phyloP scores from a whole-genome alignment of 1,140 invertebrate genomes.

The Sinella curviseta region DNA sequence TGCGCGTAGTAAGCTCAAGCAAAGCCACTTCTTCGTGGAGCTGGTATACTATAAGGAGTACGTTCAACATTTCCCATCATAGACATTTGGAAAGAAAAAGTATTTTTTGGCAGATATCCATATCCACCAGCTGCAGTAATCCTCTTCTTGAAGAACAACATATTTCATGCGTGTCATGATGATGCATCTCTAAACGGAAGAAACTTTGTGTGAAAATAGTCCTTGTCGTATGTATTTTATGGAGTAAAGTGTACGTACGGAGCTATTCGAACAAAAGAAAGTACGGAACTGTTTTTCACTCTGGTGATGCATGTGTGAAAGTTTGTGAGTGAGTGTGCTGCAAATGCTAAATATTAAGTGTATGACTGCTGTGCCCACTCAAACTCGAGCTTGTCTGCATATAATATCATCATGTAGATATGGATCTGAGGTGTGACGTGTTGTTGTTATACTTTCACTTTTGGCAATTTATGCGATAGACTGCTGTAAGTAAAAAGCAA shows the following conservation, averaged over 20 bases:
- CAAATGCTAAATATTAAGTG: background rate
- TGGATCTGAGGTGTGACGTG: background rate
- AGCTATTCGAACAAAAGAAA: background rate
- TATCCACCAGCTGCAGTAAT: background rate
- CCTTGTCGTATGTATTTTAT: background rate
- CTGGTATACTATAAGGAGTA: no score
- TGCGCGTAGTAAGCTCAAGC: no score
- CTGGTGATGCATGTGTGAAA: no score
- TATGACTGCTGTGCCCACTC: no score
- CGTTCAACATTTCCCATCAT: no score
- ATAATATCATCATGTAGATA: background rate
- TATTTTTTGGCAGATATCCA: conserved; percentile 16
- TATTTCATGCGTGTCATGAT: conserved; percentile 22
- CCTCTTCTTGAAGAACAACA: background rate
- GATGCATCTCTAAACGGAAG: conserved; percentile 1
- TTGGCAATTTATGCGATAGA: no score
- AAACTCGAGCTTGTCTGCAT: no score
- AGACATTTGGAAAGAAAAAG: background rate
- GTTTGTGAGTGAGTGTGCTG: no score
- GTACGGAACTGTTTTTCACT: background rate
- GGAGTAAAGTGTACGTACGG: no score
- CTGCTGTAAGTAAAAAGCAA: no score
- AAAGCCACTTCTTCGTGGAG: no score
- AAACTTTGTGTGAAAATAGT: background rate
- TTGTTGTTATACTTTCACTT: background rate